phyloP scores from a whole-genome alignment of 1,140 invertebrate genomes.

The Bombyx mandarina region DNA sequence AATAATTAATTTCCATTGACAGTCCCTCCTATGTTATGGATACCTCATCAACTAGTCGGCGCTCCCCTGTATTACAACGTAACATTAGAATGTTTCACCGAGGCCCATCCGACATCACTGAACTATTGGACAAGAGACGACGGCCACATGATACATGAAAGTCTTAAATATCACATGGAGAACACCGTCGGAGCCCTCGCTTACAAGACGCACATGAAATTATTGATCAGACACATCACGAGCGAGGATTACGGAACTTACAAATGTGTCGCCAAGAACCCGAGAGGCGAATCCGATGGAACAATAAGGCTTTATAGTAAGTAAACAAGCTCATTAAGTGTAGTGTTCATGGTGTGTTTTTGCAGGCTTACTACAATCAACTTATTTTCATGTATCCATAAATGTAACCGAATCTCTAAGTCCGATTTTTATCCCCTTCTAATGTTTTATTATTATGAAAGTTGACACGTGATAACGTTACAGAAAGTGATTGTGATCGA shows the following conservation, averaged over 20 bases:
- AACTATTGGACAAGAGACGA: constrained; percentile 94
- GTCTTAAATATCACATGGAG: constrained; percentile 83
- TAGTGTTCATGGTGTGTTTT: no score
- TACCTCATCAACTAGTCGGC: constrained; percentile 91
- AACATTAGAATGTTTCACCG: constrained; percentile 89
- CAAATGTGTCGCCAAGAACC: constrained; percentile 94
- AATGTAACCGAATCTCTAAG: no score
- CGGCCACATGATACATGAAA: constrained; percentile 90
- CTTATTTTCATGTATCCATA: no score
- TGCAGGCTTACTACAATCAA: no score
- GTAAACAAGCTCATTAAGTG: constrained; percentile 44
- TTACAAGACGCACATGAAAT: constrained; percentile 88
- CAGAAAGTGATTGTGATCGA: no score
- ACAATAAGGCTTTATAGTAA: constrained; percentile 92
- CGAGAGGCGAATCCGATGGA: constrained; percentile 91
- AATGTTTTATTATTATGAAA: no score
- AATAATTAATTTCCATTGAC: constrained; percentile 38
- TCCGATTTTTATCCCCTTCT: no score
- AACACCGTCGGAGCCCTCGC: constrained; percentile 77
- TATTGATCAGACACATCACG: constrained; percentile 82
- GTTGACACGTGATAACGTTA: no score
- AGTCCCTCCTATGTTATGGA: constrained; percentile 93
- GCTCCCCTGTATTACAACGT: constrained; percentile 85
- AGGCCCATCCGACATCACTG: constrained; percentile 90
- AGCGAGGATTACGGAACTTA: constrained; percentile 88